A percentile compares a stretch with the other conserved stretches of the same genome.
These are phyloP conservation scores for Syndactyla subalaris DNA, from an alignment of 2,797 vertebrate species.

Conservation along the genomic window DNA sequence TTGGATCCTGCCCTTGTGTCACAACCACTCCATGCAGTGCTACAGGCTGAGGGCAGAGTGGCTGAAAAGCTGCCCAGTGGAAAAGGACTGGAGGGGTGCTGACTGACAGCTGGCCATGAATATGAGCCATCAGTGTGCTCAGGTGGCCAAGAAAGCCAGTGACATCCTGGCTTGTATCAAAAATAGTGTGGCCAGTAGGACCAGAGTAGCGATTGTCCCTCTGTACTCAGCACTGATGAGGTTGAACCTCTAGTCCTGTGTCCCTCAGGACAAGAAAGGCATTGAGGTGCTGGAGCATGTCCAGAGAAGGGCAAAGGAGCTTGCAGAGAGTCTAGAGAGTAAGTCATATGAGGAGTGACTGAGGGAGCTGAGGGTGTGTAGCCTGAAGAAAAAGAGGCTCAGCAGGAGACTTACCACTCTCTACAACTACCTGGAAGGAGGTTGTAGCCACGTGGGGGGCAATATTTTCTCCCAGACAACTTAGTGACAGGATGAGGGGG, in stretches of 20 bases:
- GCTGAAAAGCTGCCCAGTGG: neutral
- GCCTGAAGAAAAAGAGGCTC: neutral
- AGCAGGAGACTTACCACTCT: neutral
- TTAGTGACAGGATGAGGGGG: neutral
- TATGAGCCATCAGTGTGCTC: accelerated
- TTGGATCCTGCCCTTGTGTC: neutral
- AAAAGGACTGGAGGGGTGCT: neutral
- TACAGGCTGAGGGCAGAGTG: neutral
- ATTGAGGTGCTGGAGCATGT: accelerated
- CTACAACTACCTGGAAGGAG: neutral
- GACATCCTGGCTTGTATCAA: neutral
- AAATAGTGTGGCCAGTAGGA: neutral
- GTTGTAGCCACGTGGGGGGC: neutral
- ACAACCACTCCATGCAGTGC: accelerated
- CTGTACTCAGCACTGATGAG: neutral
- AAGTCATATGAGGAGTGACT: neutral
- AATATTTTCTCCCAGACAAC: neutral
- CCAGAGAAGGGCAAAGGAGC: neutral
- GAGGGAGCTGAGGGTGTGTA: neutral
- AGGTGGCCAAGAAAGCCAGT: neutral
- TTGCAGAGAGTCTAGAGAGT: neutral
- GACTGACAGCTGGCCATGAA: neutral
- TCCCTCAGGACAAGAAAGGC: neutral
- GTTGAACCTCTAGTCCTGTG: accelerated
- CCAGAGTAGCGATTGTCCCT: accelerated